A percentile compares a stretch with the other conserved stretches of the same genome.
These are phyloP conservation scores for Naso thynnoides DNA, from an alignment of 2,797 vertebrate species.

Conservation along the genomic window DNA sequence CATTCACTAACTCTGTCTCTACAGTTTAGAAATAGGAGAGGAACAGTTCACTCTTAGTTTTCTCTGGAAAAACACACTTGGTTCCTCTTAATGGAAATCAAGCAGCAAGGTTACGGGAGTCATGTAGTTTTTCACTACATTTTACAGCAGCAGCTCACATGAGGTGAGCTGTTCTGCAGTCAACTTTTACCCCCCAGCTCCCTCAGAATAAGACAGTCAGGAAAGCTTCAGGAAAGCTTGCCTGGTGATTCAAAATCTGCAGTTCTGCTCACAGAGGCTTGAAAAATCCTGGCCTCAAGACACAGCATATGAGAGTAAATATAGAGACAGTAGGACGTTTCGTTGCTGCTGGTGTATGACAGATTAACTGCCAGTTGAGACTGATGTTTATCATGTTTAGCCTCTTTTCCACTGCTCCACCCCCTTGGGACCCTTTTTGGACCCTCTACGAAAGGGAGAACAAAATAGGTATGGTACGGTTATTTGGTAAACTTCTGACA, in stretches of 20 bases:
- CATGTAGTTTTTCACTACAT: not conserved
- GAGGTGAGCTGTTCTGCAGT: slow-evolving; percentile 4
- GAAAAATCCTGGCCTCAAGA: slow-evolving; percentile 48
- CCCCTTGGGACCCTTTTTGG: no score
- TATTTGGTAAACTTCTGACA: no score
- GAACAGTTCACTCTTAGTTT: slow-evolving; percentile 30
- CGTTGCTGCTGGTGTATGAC: slow-evolving; percentile 26
- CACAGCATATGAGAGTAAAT: slow-evolving; percentile 33
- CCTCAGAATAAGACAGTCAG: not conserved
- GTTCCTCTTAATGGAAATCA: slow-evolving; percentile 29
- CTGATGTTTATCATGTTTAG: slow-evolving; percentile 38
- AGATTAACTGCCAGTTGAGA: slow-evolving; percentile 17
- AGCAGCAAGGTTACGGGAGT: slow-evolving; percentile 21
- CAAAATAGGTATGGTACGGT: no score
- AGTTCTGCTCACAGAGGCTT: slow-evolving; percentile 46
- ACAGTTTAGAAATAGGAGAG: not conserved
- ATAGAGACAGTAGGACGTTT: slow-evolving; percentile 40
- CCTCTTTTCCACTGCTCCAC: no score
- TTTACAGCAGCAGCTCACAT: slow-evolving; percentile 4
- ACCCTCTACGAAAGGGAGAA: no score
- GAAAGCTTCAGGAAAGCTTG: not conserved
- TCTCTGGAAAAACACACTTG: slow-evolving; percentile 12
- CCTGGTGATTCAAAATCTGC: slow-evolving; percentile 38
- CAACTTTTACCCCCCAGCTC: slow-evolving; percentile 24
- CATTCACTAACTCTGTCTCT: not conserved